A percentile compares a stretch with the other conserved stretches of the same genome.
phyloP scores from a whole-genome alignment of 2,888 invertebrate species.

The Spisula subtruncata region DNA sequence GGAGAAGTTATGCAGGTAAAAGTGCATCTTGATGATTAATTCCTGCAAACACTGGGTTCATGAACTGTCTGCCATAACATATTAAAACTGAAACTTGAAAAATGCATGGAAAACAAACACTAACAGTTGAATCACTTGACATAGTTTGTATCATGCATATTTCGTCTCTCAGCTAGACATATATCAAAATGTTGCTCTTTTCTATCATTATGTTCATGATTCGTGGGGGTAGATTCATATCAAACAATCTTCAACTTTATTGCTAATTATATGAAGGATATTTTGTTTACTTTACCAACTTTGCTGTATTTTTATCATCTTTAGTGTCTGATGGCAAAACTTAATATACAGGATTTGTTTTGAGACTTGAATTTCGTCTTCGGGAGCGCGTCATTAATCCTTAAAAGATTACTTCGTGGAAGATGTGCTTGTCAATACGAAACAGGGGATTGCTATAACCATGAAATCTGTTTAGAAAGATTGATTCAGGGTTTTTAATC shows the following conservation, averaged over 20 bases:
- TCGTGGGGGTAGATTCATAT: conserved; percentile 3
- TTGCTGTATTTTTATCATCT: conserved; percentile 4
- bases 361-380: neutral
- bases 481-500: neutral
- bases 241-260: neutral
- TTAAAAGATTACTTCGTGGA: neutral
- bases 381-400: neutral
- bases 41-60: neutral
- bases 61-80: neutral
- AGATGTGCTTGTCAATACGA: neutral
- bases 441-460: neutral
- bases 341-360: neutral
- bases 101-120: too few species aligned
- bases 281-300: neutral
- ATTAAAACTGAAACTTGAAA: too few species aligned
- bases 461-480: neutral
- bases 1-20: too few species aligned
- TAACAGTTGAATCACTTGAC: too few species aligned
- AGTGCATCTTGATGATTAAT: neutral
- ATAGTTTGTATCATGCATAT: neutral
- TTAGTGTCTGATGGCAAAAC: neutral
- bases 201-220: neutral
- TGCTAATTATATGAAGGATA: neutral
- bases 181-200: neutral
- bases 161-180: neutral